Conservation (phyloP, 2,113 vertebrate species). For the Geococcyx californianus region DNA sequence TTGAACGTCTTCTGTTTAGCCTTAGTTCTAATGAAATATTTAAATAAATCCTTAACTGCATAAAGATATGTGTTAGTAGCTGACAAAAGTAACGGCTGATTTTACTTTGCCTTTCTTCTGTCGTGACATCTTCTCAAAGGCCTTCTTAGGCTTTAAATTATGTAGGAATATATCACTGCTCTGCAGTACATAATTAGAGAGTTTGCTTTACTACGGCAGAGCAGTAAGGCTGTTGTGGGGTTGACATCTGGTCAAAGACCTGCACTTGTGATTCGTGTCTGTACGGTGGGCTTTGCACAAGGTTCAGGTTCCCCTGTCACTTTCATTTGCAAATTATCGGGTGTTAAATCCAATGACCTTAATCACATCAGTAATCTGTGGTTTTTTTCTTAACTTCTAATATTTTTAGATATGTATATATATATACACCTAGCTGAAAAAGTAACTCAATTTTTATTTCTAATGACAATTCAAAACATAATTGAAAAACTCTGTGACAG, state of each 20-base stretch:
- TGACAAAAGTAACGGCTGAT: background rate
- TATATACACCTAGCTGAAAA: background rate
- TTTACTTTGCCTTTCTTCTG: background rate
- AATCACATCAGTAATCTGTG: background rate
- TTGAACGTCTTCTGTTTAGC: background rate
- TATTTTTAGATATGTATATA: background rate
- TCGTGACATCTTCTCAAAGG: background rate
- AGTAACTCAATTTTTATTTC: background rate
- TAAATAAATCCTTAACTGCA: background rate
- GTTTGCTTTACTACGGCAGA: background rate
- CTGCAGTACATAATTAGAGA: background rate
- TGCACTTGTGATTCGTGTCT: background rate
- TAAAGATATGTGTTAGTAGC: background rate
- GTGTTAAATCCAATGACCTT: rapidly evolving
- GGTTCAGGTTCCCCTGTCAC: background rate
- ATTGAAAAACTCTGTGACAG: background rate
- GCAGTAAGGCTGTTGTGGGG: background rate
- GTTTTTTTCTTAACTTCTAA: background rate
- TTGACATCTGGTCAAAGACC: background rate
- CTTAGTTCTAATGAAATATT: background rate
- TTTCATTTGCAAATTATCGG: background rate
- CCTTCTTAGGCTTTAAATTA: background rate
- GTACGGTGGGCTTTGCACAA: background rate
- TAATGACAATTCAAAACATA: background rate
- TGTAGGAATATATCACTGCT: background rate